A percentile compares a stretch with the other conserved stretches of the same genome.
phyloP scores from a whole-genome alignment of 2,113 vertebrate species.

The Pampusana beccarii region DNA sequence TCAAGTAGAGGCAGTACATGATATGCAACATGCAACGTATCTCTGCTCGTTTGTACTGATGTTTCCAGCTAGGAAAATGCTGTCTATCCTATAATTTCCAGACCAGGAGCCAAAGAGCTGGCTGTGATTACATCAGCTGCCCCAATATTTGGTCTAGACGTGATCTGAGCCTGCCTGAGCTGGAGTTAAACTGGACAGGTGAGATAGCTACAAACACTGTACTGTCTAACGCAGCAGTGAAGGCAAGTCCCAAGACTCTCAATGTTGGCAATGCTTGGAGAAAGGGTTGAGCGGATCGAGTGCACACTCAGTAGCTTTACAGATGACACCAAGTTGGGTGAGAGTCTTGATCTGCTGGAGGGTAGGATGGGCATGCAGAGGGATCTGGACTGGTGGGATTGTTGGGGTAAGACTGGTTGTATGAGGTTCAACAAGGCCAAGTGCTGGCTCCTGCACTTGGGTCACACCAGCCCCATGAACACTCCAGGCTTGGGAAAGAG shows the following conservation, averaged over 20 bases:
- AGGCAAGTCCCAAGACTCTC: neutral
- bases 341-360: too few species aligned
- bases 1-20: neutral
- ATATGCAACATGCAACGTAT: fast-evolving
- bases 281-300: neutral
- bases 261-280: neutral
- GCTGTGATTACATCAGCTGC: neutral
- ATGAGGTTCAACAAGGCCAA: too few species aligned
- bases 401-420: too few species aligned
- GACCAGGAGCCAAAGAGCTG: neutral
- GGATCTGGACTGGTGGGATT: too few species aligned
- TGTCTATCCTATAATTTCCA: neutral
- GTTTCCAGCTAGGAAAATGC: neutral
- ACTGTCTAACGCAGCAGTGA: neutral
- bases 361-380: too few species aligned
- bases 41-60: fast-evolving
- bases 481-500: too few species aligned
- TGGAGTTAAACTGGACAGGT: fast-evolving
- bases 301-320: too few species aligned
- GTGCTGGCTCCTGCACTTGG: too few species aligned
- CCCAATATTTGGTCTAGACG: neutral
- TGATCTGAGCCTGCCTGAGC: neutral
- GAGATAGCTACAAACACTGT: too few species aligned
- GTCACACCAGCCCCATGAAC: too few species aligned
- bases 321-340: too few species aligned